phyloP scores from a whole-genome alignment of 2,888 invertebrate species.

The Sesia apiformis region DNA sequence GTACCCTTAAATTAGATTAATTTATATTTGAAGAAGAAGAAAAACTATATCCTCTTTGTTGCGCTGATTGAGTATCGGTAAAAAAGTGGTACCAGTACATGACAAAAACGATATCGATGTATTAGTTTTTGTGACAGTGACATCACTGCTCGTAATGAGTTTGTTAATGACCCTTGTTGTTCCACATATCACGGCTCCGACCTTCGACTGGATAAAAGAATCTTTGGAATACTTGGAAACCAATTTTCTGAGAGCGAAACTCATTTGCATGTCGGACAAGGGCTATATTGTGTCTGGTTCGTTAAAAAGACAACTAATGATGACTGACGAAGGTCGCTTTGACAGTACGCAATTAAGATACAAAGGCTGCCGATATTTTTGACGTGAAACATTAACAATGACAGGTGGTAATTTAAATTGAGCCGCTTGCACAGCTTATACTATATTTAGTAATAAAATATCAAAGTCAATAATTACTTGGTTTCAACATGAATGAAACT shows the following conservation, averaged over 20 bases:
- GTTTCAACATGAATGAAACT: no score
- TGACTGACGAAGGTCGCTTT: conserved; percentile 24
- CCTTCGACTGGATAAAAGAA: conserved; percentile 5
- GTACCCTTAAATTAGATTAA: no score
- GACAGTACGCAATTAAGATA: conserved; percentile 34
- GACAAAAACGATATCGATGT: background rate
- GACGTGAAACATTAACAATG: conserved; percentile 18
- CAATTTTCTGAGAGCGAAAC: conserved; percentile 7
- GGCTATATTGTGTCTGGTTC: conserved; percentile 15
- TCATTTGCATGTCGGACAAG: conserved; percentile 38
- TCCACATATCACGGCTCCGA: conserved; percentile 8
- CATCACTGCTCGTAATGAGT: conserved; percentile 19
- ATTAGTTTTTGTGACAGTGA: conserved; percentile 16
- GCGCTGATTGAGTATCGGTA: no score
- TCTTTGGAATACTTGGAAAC: conserved; percentile 1
- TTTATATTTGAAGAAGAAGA: no score
- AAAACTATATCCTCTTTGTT: no score
- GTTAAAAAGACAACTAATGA: conserved; percentile 17
- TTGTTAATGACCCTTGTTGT: conserved; percentile 17
- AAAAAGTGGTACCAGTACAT: no score
- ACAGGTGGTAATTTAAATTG: conserved; percentile 20
- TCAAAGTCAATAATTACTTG: no score
- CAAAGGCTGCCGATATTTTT: conserved; percentile 20
- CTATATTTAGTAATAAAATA: no score
- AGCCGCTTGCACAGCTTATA: background rate